Base-by-base conservation (phyloP, 2,888 invertebrate species). In the Ochlodes sylvanus region DNA sequence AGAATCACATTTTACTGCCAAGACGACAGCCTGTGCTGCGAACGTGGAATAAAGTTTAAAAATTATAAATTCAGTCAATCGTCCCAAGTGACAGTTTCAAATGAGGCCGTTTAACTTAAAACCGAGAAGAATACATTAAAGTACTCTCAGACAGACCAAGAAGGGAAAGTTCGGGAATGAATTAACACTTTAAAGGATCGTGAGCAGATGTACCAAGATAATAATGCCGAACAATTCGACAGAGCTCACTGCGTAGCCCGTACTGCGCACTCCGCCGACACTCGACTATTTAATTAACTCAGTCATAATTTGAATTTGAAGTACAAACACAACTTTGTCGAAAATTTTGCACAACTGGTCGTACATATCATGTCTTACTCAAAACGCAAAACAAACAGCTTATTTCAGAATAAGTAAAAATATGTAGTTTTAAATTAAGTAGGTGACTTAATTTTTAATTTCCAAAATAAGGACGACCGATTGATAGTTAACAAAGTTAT, bases 151-250 rank as follows among this genome's bases (percentile, higher is more conserved):
- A 50, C 19, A 38, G 55, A 15, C 47, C 41, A 19, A 42, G 38
- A 62, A 47, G 34, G 15, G 44, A 32, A 67, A 67, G 61, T 67
- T 66, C 61, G 52, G 9, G 61, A 61, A 62, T 55, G 61, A 67
- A 67, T 67, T 67, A 62, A 67, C 67, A 62, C 67, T 67, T 15
- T 47, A 34, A 50, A 56, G 27, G 55, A 67, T 62, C 61, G 55
- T 47, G 34, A 62, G 56, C 67, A 67, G 67, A 67, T 67, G 67
- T 62, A 62, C 67, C 44, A 38, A 78, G 80, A 81, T 85, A 84
- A 85, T 87, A 85, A 83, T 76, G 80, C 77, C 79, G 79, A 87
- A 87, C 82, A 85, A 83, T 86, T 83, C 83, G 83, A 79, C 77
- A 79, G 5, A 17, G 42, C 42, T 14, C 50, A 19, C 50, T n/a